Evolutionary conservation across 2,113 vertebrate species (phyloP), one percentile per base, ranked within the genome.

Genomic region (Sapayoa aenigma): DNA sequence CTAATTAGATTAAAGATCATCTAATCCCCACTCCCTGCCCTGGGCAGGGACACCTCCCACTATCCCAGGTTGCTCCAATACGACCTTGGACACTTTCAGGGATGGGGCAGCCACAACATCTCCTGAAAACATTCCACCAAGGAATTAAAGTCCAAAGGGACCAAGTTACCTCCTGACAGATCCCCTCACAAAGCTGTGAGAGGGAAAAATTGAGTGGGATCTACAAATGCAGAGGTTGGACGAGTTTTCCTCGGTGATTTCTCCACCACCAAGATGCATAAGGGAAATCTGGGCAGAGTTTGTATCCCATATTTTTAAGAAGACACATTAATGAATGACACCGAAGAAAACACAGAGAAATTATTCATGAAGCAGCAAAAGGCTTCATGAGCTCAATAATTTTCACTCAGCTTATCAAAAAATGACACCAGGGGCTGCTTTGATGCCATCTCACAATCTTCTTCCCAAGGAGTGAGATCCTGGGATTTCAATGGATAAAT

Each of bases 401-500:
- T 50, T 73, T 39, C 7, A 0, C 63, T 69, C 35, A 18, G n/a
- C 28, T 84, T 67, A 46, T 62, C 68, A 35, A 52, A 52, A 84
- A 56, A 44, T 2, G 11, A 59, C 69, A 28, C 49, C 3, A 0
- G 0, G 84, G 63, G 19, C 30, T 47, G 84, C 4, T 55, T 86
- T 9, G 15, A 39, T 60, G 41, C 30, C 55, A 30, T 56, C 5
- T 3, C 17, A 0, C 19, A 12, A 77, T 18, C 12, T 37, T 58
- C 59, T 72, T 68, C 7, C 0, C 19, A 23, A 27, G 9, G 39
- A 81, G 33, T 15, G 58, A 73, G 81, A n/a, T 9, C 46, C 21
- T 47, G 46, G 46, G 46, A 46, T 46, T 46, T 20, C 44, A 46
- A 9, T 19, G 44, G 44, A 47, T 47, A 47, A 47, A 47, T 47